Percentiles rank a stretch among this genome's conserved stretches.
Evolutionary conservation across 92 coral and sea anemone species (phyloP).

Genomic region (Isaurus tuberculatus): DNA sequence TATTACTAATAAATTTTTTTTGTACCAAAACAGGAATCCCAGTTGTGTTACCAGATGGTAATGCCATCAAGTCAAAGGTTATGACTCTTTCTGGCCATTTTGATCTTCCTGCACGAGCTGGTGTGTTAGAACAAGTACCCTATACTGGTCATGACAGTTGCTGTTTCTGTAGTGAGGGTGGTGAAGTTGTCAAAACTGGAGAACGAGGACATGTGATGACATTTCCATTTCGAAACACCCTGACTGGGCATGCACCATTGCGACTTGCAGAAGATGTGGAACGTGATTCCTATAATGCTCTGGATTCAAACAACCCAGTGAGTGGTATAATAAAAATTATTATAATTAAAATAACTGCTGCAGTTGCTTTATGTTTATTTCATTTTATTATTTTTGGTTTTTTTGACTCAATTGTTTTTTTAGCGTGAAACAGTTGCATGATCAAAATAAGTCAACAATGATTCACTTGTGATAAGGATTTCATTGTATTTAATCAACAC

Average conservation of each 20-base stretch:
- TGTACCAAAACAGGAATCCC: conserved; percentile 10
- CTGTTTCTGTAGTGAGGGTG: conserved; percentile 50
- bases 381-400: background rate
- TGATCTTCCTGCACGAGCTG: conserved; percentile 73
- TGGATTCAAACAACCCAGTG: conserved; percentile 50
- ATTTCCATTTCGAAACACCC: conserved; percentile 45
- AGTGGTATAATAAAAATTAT: conserved; percentile 18
- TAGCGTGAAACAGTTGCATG: background rate
- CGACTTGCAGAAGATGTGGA: conserved; percentile 48
- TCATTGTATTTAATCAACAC: background rate
- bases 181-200: conserved; percentile 51
- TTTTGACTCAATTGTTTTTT: background rate
- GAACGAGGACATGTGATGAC: conserved; percentile 4
- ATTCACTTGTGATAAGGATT: background rate
- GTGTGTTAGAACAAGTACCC: conserved; percentile 56
- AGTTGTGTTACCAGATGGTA: conserved; percentile 50
- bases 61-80: conserved; percentile 31
- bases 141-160: conserved; percentile 56
- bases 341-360: conserved; percentile 1
- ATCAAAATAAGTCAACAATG: background rate
- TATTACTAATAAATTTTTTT: background rate
- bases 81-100: conserved; percentile 65
- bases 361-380: background rate
- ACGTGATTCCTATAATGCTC: conserved; percentile 47
- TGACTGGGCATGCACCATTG: conserved; percentile 53